Evolutionary conservation across 2,113 vertebrate species (phyloP), one percentile per base, ranked within the genome.

Genomic region (Halichoeres trimaculatus): DNA sequence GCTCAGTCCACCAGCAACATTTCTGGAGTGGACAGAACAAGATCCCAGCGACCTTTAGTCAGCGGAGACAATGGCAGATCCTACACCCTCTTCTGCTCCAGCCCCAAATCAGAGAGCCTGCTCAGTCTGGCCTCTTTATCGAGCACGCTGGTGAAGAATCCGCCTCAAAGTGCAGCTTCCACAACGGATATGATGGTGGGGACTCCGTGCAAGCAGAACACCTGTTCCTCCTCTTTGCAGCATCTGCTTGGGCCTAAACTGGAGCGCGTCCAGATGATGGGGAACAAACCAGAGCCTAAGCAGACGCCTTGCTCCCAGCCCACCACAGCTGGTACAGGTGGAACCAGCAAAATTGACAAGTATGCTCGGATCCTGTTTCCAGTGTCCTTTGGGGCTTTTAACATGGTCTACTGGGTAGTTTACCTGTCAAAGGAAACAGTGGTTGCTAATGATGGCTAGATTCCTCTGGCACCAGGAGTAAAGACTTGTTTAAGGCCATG

Each of bases 341-440:
- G 96, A 78, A 98, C 98, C 81, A 99, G 98, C 91, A 99, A 99
- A 94, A 99, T 99, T 90, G 98, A 99, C 94, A 97, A 99, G 90
- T 99, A 99, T 36, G 98, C 98, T 74, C 95, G 98, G 62, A 98
- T 99, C 95, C 94, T 99, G 78, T 99, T 99, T 89, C 98, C 98
- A 53, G 96, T 99, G 85, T 96, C 97, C 61, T 99, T 99, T 3
- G 97, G 97, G 78, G 98, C 95, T 69, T 99, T 99, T 91, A 99
- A 99, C 88, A 97, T 99, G 96, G 98, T 99, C 71, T 99, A 99
- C 91, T 99, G 98, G 98, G 98, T 99, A 84, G 97, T 99, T 72
- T 99, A 99, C 94, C 93, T 99, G 91, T 99, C 98, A 11, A 99
- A 97, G 91, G 98, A 99, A 85, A 98, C 97, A 4, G 96, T 96